Percentiles rank a stretch among this genome's conserved stretches.
Evolutionary conservation across 2,797 vertebrate species (phyloP).

Genomic region (Vultur gryphus): DNA sequence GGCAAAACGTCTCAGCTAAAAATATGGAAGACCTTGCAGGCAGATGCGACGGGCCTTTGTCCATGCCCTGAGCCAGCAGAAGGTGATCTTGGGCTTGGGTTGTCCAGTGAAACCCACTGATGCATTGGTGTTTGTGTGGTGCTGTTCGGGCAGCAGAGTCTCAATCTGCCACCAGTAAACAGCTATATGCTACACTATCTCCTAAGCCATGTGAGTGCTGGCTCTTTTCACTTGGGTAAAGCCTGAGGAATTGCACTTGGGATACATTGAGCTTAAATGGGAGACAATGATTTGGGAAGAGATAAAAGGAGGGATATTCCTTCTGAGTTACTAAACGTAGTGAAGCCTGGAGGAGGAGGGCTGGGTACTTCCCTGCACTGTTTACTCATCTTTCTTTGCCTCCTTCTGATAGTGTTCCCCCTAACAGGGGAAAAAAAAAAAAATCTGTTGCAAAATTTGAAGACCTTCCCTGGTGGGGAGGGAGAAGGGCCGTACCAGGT

Average conservation of each 20-base stretch:
- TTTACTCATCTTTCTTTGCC: not conserved
- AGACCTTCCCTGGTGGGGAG: not conserved
- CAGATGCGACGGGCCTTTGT: not conserved
- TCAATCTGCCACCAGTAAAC: not conserved
- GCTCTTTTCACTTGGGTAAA: not conserved
- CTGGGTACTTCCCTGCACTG: not conserved
- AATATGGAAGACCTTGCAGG: not conserved
- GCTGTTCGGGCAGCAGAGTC: not conserved
- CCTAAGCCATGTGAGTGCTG: not conserved
- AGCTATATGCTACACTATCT: not conserved
- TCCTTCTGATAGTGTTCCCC: not conserved
- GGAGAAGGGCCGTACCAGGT: not conserved
- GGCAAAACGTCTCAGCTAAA: not conserved
- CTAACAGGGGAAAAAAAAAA: not conserved
- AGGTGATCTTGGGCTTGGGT: not conserved
- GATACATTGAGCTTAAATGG: not conserved
- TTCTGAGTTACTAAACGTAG: not conserved
- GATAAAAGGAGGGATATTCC: not conserved
- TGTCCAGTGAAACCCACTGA: not conserved
- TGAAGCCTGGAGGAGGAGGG: not conserved
- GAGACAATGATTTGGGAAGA: not conserved
- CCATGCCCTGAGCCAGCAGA: not conserved
- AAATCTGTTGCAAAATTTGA: not conserved
- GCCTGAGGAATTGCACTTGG: not conserved
- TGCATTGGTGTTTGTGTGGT: not conserved